Conservation (phyloP, 1,140 invertebrate species). For the Saxidomus purpurata region DNA sequence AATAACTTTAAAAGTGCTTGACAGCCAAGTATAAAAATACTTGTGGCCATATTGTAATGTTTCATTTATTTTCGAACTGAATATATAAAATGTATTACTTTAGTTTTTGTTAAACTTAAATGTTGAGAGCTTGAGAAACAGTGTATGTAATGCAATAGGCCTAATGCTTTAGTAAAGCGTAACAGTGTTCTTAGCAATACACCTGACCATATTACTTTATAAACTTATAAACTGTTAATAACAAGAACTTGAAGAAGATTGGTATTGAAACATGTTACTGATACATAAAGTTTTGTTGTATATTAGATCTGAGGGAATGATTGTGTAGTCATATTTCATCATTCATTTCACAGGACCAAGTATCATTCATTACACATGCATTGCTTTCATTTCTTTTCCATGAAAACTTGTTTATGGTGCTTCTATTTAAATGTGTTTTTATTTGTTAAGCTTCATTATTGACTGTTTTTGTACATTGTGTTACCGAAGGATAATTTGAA, state of each 20-base stretch:
- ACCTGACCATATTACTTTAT: too few relatives aligned
- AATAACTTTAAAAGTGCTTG: not conserved
- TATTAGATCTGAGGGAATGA: constrained; percentile 28
- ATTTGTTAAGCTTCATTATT: constrained; percentile 22
- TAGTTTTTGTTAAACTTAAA: not conserved
- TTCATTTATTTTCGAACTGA: too few relatives aligned
- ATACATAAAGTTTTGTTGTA: not conserved
- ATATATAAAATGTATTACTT: not conserved
- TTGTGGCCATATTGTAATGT: not conserved
- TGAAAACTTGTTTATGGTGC: constrained; percentile 29
- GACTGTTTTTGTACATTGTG: not conserved
- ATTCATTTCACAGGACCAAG: constrained; percentile 45
- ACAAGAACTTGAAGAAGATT: too few relatives aligned
- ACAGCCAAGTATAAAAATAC: not conserved
- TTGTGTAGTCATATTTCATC: constrained; percentile 29
- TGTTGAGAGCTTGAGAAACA: too few relatives aligned
- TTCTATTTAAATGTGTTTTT: constrained; percentile 16
- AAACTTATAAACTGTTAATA: too few relatives aligned
- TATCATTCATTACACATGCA: constrained; percentile 42
- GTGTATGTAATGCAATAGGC: too few relatives aligned
- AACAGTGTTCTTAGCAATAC: too few relatives aligned
- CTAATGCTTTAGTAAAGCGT: too few relatives aligned
- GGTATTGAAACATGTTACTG: not conserved
- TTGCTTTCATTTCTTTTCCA: not conserved
- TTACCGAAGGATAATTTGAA: not conserved